Evolutionary conservation across 2,113 vertebrate genomes (phyloP), one percentile per base, ranked within the genome.

Genomic region (Tetraodon nigroviridis): DNA sequence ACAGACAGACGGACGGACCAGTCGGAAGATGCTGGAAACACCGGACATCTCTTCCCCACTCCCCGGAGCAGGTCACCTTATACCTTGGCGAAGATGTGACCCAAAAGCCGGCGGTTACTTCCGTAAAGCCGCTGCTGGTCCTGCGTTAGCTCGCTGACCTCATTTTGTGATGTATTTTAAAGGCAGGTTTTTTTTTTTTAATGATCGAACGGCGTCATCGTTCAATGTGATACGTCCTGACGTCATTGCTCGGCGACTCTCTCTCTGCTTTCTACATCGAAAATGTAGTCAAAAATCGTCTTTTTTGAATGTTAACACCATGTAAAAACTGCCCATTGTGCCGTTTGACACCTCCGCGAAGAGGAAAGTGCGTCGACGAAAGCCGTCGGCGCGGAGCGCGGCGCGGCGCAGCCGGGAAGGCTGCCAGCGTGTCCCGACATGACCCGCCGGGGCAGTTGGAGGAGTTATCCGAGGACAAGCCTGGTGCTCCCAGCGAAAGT

Each of bases 191-290:
- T 82, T 73, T 73, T 51, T 81, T 85, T 88, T 88, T 86, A 84
- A 89, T 85, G 80, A 86, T 85, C 86, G 84, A 84, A 75, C 79
- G 69, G 89, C 90, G 89, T 90, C 89, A 88, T 86, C 84, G 77
- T 83, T 90, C 84, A 86, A 77, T 89, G 84, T 70, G 77, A 78
- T 86, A 83, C 89, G 86, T 78, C 55, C 44, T 90, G 78, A 88
- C 91, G 89, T 92, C 91, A 92, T 90, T 85, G 81, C 59, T 49
- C 75, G 57, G 91, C 89, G 90, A 92, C 90, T 83, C 64, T 32
- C 90, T 83, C 64, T 32, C 29, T 37, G 1, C 32, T 37, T 37
- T 37, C 32, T 37, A 37, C 8, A 12, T 8, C 32, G 32, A 37
- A 37, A 37, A 37, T 12, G 8, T 37, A 37, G 2, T 4, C 32